Conservation (phyloP, 2,888 invertebrate species). For the Drosophila anceps region DNA sequence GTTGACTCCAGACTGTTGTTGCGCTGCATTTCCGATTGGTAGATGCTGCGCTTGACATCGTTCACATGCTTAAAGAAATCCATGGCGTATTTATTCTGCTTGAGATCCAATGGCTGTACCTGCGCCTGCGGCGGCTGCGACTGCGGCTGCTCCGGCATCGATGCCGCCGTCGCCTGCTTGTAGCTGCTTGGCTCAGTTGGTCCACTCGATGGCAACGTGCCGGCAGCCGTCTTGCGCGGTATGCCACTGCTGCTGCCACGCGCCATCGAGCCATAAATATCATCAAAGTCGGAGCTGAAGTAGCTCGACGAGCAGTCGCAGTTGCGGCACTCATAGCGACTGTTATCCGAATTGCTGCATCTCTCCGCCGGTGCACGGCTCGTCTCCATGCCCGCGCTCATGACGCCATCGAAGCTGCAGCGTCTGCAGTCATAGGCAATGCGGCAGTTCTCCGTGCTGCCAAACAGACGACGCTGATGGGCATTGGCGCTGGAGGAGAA, state of each 20-base stretch:
- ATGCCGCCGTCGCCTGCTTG: constrained; percentile 28
- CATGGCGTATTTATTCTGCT: constrained; percentile 85
- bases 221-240: constrained; percentile 82
- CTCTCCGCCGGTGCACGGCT: background rate
- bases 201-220: constrained; percentile 74
- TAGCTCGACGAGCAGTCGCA: constrained; percentile 85
- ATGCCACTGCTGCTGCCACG: constrained; percentile 77
- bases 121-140: constrained; percentile 62
- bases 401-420: constrained; percentile 83
- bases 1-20: constrained; percentile 68
- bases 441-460: constrained; percentile 85
- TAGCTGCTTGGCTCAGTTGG: constrained; percentile 32
- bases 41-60: constrained; percentile 85
- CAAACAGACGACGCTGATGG: constrained; percentile 83
- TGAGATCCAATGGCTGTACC: constrained; percentile 81
- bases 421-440: constrained; percentile 85
- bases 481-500: constrained; percentile 76
- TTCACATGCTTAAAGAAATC: constrained; percentile 85
- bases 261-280: constrained; percentile 79
- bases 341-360: constrained; percentile 85
- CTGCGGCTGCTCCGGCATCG: constrained; percentile 35
- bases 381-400: constrained; percentile 7
- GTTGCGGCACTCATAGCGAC: constrained; percentile 85
- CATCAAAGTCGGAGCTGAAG: constrained; percentile 85
- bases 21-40: constrained; percentile 84